Base-by-base conservation (phyloP, 2,797 vertebrate genomes). In the Eurystomus glaucurus region DNA sequence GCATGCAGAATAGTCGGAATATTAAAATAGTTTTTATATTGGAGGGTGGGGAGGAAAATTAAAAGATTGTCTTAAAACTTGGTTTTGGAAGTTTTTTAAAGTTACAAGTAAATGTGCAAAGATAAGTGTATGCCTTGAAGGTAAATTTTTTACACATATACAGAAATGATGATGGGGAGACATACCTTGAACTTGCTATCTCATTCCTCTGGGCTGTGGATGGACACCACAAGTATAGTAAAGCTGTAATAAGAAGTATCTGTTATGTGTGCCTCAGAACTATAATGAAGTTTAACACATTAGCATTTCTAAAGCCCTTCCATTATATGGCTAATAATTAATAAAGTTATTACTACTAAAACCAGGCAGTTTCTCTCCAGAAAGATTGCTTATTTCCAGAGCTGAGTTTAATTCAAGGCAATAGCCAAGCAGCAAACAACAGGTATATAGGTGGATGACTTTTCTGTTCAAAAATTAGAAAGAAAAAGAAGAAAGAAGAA, bases 1-100 rank as follows among this genome's bases (percentile, higher is more conserved):
- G 71, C 88, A 96, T 94, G 62, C 37, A 93, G 94, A 68, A 58
- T 60, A 97, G 57, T 33, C 66, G 31, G 79, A 96, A 94, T 93
- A 95, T 91, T 93, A 91, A 97, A 95, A 93, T 76, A 33, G 51
- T 70, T 70, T 79, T 84, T 82, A 65, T 70, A 62, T 41, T 50
- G 16, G 26, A 72, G n/a, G 22, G 10, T 28, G 50, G 31, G 58
- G 52, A 93, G 6, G n/a, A 68, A 77, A 86, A 97, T 35, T 0
- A 88, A 79, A 79, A 52, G 8, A 41, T 9, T 70, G 41, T 60
- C 9, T 58, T 88, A 84, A 95, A 93, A 50, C 31, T 28, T 2
- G 0, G 8, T 7, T 93, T 91, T 76, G 28, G 13, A 69, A 94
- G 35, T 35, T 88, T 72, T 60, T 33, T 14, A 20, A 85, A 81